A percentile compares a stretch with the other conserved stretches of the same genome.
Evolutionary conservation across 2,113 vertebrate species (phyloP).

Genomic region (Callopanchax toddi): DNA sequence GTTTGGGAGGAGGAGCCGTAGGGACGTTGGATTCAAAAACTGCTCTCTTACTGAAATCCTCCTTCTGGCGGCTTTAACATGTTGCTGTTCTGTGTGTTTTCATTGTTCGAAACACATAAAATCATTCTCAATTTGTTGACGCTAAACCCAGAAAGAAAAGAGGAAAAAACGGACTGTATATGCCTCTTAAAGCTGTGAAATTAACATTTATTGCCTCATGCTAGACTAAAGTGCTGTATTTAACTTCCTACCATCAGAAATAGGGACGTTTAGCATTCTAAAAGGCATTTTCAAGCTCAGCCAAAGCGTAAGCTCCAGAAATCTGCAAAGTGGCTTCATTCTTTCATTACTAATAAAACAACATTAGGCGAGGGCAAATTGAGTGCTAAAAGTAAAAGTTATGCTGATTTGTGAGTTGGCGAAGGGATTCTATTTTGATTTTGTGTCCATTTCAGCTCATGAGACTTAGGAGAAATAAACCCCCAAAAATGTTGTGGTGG

Average conservation of each 20-base stretch:
- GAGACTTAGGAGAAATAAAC: constrained; percentile 71
- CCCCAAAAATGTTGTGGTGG: constrained; percentile 75
- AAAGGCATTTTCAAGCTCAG: constrained; percentile 55
- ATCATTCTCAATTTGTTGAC: constrained; percentile 64
- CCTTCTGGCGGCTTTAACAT: too few species aligned
- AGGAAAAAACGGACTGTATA: constrained; percentile 41
- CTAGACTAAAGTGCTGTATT: constrained; percentile 59
- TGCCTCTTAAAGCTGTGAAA: constrained; percentile 63
- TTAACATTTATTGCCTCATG: constrained; percentile 64
- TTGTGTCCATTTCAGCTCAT: constrained; percentile 73
- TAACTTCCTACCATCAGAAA: constrained; percentile 64
- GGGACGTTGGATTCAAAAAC: too few species aligned
- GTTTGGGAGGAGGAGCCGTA: too few species aligned
- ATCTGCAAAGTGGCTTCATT: constrained; percentile 71
- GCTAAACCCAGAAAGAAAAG: constrained; percentile 54
- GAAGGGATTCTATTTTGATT: constrained; percentile 66
- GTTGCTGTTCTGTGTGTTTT: constrained; percentile 53
- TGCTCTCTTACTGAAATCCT: too few species aligned
- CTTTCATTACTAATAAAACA: constrained; percentile 77
- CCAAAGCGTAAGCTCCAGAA: constrained; percentile 62
- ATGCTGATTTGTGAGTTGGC: constrained; percentile 74
- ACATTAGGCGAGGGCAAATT: constrained; percentile 69
- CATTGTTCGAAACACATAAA: constrained; percentile 74
- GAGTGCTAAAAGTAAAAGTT: constrained; percentile 75
- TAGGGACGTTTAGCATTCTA: constrained; percentile 64